Evolutionary conservation across 2,797 vertebrate genomes (phyloP).

Genomic region (Sorex maritimensis): DNA sequence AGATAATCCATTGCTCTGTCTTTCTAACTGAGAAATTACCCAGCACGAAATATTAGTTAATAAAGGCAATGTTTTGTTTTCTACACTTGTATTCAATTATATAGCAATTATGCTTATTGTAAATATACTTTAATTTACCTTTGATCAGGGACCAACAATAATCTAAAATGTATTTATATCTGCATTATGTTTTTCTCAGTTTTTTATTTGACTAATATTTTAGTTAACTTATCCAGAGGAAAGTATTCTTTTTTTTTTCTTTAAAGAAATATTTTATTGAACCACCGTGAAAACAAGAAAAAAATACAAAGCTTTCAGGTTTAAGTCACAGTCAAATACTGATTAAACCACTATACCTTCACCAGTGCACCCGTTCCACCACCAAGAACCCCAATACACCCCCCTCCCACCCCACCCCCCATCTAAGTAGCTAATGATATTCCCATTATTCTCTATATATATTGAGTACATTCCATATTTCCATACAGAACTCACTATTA

Average conservation of each 20-base stretch:
- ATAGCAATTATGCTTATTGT: background rate
- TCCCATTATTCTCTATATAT: no score
- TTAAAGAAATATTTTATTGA: no score
- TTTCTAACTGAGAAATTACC: constrained; percentile 33
- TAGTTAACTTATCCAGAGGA: background rate
- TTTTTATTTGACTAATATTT: background rate
- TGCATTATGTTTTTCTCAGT: constrained; percentile 6
- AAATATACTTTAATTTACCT: background rate
- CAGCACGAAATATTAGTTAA: background rate
- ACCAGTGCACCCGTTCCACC: no score
- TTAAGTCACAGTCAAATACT: no score
- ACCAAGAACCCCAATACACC: no score
- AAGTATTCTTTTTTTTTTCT: background rate
- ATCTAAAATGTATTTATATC: background rate
- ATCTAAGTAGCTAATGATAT: no score
- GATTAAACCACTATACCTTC: no score
- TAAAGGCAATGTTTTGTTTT: constrained; percentile 16
- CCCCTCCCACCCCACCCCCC: no score
- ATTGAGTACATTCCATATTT: no score
- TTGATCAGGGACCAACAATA: background rate
- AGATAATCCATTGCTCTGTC: background rate
- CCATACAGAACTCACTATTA: no score
- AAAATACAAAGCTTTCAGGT: no score
- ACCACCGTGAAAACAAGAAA: no score
- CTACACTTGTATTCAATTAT: background rate